phyloP scores from a whole-genome alignment of 1,140 invertebrate species.

The Lepidurus packardi region DNA sequence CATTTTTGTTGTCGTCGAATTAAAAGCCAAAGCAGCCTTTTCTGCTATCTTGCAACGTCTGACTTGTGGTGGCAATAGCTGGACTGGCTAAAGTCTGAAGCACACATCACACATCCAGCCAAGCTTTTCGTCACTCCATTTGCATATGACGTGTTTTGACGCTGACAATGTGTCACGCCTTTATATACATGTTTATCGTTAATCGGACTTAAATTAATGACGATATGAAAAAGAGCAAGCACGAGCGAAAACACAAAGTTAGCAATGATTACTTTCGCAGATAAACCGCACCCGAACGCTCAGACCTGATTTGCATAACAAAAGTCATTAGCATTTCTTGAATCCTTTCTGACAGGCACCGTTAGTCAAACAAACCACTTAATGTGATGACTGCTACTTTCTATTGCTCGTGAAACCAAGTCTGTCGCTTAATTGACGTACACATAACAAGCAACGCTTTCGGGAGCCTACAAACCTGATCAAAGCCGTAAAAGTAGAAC shows the following conservation, averaged over 20 bases:
- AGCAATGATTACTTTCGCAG: background rate
- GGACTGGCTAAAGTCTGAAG: background rate
- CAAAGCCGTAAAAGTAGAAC: background rate
- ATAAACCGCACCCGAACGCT: background rate
- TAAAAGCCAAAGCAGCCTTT: background rate
- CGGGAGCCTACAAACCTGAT: background rate
- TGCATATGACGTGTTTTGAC: conserved; percentile 18
- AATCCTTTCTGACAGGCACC: conserved; percentile 13
- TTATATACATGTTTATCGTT: conserved; percentile 11
- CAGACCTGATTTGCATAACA: conserved; percentile 3
- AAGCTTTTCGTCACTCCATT: conserved; percentile 6
- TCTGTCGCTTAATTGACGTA: background rate
- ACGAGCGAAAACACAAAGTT: background rate
- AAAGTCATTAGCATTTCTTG: conserved; percentile 3
- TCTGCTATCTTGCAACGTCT: background rate
- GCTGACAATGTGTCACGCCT: background rate
- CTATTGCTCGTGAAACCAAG: background rate
- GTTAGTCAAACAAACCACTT: conserved; percentile 11
- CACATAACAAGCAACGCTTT: background rate
- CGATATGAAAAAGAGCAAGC: background rate
- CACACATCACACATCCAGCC: background rate
- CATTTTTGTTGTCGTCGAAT: background rate
- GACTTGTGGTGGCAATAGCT: background rate
- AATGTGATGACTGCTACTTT: conserved; percentile 14
- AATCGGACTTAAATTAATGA: conserved; percentile 16